Conservation (phyloP, 2,113 vertebrate genomes). For the Malurus melanocephalus region DNA sequence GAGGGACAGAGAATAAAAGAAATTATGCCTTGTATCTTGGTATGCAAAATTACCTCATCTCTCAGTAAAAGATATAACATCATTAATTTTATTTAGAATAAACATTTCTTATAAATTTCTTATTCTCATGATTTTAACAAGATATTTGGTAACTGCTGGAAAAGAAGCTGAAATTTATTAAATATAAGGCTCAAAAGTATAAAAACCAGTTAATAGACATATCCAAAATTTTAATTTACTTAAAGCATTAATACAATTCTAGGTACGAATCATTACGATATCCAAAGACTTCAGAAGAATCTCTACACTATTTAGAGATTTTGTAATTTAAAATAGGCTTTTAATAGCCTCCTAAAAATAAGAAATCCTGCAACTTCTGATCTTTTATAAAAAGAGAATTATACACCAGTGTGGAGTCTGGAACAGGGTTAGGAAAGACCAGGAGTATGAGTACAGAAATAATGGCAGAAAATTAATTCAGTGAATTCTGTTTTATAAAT, state of each 20-base stretch:
- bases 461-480: not conserved
- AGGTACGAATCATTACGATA: not conserved
- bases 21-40: not conserved
- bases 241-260: not conserved
- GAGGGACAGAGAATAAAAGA: not conserved
- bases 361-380: not conserved
- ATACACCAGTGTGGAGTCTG: not conserved
- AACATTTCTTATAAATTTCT: not conserved
- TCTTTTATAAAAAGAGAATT: not conserved
- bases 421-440: not conserved
- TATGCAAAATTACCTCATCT: not conserved
- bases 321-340: not conserved
- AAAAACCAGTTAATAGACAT: not conserved
- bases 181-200: not conserved
- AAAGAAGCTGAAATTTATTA: not conserved
- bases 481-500: constrained; percentile 25
- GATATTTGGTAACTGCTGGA: not conserved
- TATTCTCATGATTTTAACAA: not conserved
- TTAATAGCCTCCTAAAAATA: not conserved
- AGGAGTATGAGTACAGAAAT: not conserved
- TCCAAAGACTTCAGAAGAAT: not conserved
- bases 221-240: constrained; percentile 7
- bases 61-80: not conserved
- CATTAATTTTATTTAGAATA: not conserved
- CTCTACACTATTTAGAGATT: not conserved